Percentiles rank a stretch among this genome's conserved stretches.
phyloP scores from a whole-genome alignment of 2,797 vertebrate genomes.

The Enteromius radiatus region DNA sequence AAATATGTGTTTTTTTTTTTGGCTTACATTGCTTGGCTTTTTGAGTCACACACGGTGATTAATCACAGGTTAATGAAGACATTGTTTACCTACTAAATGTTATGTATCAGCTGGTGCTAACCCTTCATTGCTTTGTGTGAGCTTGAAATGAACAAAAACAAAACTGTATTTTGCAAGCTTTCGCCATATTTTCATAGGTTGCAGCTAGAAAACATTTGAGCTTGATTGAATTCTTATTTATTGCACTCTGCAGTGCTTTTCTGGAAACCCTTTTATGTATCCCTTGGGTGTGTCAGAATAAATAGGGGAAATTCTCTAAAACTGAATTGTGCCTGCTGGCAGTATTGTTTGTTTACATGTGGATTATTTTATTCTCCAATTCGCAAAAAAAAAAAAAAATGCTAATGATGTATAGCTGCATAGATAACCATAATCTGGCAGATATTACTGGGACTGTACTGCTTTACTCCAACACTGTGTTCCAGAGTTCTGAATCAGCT shows the following conservation, averaged over 20 bases:
- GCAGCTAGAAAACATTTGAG: conserved; percentile 3
- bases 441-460: not conserved
- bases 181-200: not conserved
- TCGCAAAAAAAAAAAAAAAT: not conserved
- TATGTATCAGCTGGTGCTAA: not conserved
- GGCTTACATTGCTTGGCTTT: not conserved
- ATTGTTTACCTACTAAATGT: conserved; percentile 7
- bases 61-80: not conserved
- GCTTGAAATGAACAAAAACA: not conserved
- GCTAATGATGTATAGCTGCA: not conserved
- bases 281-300: not conserved
- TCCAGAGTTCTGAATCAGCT: conserved; percentile 19
- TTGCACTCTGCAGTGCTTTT: not conserved
- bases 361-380: not conserved
- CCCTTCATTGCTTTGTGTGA: not conserved
- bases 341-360: not conserved
- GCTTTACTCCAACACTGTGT: not conserved
- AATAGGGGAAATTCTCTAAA: not conserved
- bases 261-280: not conserved
- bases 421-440: not conserved
- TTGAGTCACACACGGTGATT: not conserved
- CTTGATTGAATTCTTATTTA: conserved; percentile 2
- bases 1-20: not conserved
- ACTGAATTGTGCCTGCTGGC: not conserved
- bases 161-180: not conserved